phyloP scores from a whole-genome alignment of 2,797 vertebrate genomes.

The Pogonophryne albipinna region DNA sequence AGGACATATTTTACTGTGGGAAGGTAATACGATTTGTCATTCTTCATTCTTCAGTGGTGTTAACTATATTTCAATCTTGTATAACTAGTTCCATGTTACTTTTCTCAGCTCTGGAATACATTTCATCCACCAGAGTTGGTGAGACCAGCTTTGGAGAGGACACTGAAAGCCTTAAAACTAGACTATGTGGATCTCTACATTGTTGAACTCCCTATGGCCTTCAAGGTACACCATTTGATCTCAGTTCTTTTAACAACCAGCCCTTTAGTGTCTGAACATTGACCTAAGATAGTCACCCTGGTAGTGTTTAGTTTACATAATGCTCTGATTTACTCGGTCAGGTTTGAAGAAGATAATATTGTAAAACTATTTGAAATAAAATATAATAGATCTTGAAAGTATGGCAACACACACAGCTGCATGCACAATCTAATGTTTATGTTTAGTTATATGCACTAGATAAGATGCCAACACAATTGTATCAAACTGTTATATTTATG shows the following conservation, averaged over 20 bases:
- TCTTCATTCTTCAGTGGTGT: neutral
- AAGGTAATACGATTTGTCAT: conserved; percentile 82
- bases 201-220: conserved; percentile 93
- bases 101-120: conserved; percentile 92
- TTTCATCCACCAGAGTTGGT: conserved; percentile 89
- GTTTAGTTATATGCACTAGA: conserved; percentile 1
- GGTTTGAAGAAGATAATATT: neutral
- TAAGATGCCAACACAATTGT: neutral
- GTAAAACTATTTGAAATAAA: neutral
- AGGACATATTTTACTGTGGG: conserved; percentile 96
- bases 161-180: conserved; percentile 86
- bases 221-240: conserved; percentile 85
- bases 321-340: neutral
- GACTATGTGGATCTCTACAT: conserved; percentile 96
- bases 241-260: neutral
- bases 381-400: neutral
- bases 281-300: neutral
- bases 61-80: neutral
- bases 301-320: neutral
- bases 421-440: neutral
- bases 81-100: neutral
- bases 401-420: neutral
- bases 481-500: neutral
- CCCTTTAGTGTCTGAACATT: neutral
- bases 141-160: conserved; percentile 89